Percentiles rank a stretch among this genome's conserved stretches.
These are phyloP conservation scores for Astatoreochromis straeleni DNA, from an alignment of 2,113 vertebrate species.

Conservation along the genomic window DNA sequence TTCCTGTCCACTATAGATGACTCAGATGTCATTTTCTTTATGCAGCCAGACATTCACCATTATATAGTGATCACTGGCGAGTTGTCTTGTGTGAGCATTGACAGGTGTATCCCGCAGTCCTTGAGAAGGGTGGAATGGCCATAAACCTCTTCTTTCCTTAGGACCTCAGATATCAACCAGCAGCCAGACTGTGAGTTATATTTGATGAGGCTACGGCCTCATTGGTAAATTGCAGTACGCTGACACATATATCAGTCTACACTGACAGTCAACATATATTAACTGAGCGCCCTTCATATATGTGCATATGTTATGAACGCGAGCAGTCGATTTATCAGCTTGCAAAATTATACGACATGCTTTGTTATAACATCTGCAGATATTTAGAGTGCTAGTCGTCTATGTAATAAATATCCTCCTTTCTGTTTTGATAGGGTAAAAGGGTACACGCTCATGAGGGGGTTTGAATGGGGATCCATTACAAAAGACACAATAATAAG, in stretches of 20 bases:
- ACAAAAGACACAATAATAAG: background rate
- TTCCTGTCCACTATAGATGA: background rate
- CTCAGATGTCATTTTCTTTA: background rate
- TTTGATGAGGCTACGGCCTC: conserved; percentile 22
- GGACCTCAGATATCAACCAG: conserved; percentile 5
- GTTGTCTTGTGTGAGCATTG: background rate
- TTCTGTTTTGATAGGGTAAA: background rate
- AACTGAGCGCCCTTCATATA: background rate
- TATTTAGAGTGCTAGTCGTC: conserved; percentile 1
- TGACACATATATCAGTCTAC: conserved; percentile 19
- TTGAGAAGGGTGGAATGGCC: conserved; percentile 40
- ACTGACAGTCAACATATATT: conserved; percentile 14
- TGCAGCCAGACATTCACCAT: background rate
- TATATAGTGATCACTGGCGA: background rate
- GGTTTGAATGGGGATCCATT: background rate
- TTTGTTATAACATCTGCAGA: background rate
- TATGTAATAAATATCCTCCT: background rate
- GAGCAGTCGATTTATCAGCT: background rate
- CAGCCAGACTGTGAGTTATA: conserved; percentile 16
- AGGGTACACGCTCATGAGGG: background rate
- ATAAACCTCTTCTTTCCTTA: conserved; percentile 18
- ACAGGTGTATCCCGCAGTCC: conserved; percentile 16
- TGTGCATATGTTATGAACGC: background rate
- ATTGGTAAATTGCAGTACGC: conserved; percentile 8
- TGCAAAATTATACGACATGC: background rate